Conservation (phyloP, 2,797 vertebrate genomes). For the Ptychobarbus kaznakovi region DNA sequence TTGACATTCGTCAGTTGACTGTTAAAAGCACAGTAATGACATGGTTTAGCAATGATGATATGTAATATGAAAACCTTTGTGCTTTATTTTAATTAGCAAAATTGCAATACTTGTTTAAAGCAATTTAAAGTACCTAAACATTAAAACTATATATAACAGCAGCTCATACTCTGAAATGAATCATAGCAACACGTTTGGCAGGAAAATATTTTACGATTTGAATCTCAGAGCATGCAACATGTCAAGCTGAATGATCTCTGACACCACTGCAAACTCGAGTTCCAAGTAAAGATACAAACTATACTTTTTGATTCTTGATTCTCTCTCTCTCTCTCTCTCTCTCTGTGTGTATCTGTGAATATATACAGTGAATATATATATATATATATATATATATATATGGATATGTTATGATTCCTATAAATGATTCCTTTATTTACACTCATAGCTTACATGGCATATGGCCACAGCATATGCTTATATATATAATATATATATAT, state of each 20-base stretch:
- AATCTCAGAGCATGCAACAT: background rate
- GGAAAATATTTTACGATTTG: background rate
- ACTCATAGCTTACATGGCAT: background rate
- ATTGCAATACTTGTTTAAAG: background rate
- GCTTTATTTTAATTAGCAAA: constrained; percentile 29
- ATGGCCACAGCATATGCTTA: background rate
- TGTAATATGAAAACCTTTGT: constrained; percentile 8
- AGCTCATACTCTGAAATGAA: background rate
- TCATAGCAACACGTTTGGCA: background rate
- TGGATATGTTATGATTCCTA: too few species aligned
- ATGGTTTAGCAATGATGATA: constrained; percentile 40
- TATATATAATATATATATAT: background rate
- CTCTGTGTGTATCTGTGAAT: too few species aligned
- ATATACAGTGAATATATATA: too few species aligned
- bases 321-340: too few species aligned
- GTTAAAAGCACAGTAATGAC: background rate
- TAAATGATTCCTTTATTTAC: background rate
- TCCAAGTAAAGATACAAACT: background rate
- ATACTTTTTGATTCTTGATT: background rate
- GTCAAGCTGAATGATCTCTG: background rate
- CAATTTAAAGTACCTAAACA: background rate
- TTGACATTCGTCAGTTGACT: background rate
- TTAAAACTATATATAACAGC: background rate
- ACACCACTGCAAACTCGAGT: background rate
- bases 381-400: too few species aligned